These are phyloP conservation scores for Mallateleia sp. DNA, from an alignment of 2,888 invertebrate genomes.

Conservation along the genomic window DNA sequence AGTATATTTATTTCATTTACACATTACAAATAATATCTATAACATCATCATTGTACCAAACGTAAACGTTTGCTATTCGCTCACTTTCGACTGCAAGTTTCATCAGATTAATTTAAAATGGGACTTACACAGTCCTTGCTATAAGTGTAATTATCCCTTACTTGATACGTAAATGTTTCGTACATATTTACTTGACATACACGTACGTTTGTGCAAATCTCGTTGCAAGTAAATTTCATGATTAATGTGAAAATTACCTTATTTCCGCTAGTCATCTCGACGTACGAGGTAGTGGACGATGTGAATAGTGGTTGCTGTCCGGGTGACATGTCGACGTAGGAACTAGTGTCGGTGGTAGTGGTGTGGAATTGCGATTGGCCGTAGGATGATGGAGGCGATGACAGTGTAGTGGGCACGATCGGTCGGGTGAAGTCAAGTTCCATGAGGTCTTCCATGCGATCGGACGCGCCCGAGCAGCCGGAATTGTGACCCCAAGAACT, in stretches of 20 bases:
- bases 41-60: too few species aligned
- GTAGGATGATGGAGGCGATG: slow-evolving; percentile 86
- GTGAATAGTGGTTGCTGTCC: slow-evolving; percentile 86
- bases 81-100: too few species aligned
- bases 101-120: too few species aligned
- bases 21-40: too few species aligned
- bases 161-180: too few species aligned
- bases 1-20: too few species aligned
- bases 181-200: too few species aligned
- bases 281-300: slow-evolving; percentile 87
- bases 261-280: slow-evolving; percentile 88
- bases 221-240: too few species aligned
- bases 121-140: too few species aligned
- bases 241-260: slow-evolving; percentile 86
- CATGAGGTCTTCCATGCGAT: slow-evolving; percentile 95
- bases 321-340: slow-evolving; percentile 90
- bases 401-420: slow-evolving; percentile 84
- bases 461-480: slow-evolving; percentile 90
- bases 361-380: slow-evolving; percentile 87
- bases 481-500: slow-evolving; percentile 90
- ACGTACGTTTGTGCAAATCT: too few species aligned
- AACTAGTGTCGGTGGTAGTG: slow-evolving; percentile 89
- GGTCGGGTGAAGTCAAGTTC: slow-evolving; percentile 93
- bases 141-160: too few species aligned
- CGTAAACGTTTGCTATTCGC: too few species aligned